Base-by-base conservation (phyloP, 2,113 vertebrate genomes). In the Athene cunicularia region DNA sequence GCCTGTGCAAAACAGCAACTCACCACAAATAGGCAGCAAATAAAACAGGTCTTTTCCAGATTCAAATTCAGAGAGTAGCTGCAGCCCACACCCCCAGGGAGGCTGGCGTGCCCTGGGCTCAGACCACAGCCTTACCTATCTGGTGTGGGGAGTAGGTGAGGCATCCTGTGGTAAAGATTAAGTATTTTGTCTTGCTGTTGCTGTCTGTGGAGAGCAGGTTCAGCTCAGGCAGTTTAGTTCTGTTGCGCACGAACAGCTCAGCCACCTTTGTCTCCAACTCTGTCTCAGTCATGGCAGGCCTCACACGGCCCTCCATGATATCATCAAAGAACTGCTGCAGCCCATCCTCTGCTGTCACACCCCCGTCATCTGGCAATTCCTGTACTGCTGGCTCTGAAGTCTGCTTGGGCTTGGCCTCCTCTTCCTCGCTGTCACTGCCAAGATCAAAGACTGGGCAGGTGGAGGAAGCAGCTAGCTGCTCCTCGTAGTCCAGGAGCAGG, bases 61-160 rank as follows among this genome's bases (percentile, higher is more conserved):
- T 9, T 32, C 45, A 76, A 59, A 82, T 27, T 12, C 35, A 23
- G 27, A 70, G 45, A 0, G 0, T 3, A 47, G 64, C 52, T 47
- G 49, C 88, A 81, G 84, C 60, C 20, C 55, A 19, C 20, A 14
- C 8, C 47, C 55, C 24, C 7, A 2, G 70, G 50, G n/a, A 49
- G 39, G 45, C 49, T 5, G 1, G 33, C 2, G 3, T n/a, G 76
- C 41, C 56, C 76, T 2, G 2, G 47, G 71, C 70, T 64, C 85
- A 82, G 72, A 27, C 6, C 58, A 47, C 70, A 80, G 41, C 70
- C 53, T 83, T 98, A 99, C 99, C 99, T 93, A 99, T 99, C 98
- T 99, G 99, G 97, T 99, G 99, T 0, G 99, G 99, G 3, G 99
- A 99, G 97, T 99, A 99, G 41, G 99, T 99, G 97, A 99, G 99